Evolutionary conservation across 2,113 vertebrate species (phyloP).

Genomic region (Hoplias malabaricus): DNA sequence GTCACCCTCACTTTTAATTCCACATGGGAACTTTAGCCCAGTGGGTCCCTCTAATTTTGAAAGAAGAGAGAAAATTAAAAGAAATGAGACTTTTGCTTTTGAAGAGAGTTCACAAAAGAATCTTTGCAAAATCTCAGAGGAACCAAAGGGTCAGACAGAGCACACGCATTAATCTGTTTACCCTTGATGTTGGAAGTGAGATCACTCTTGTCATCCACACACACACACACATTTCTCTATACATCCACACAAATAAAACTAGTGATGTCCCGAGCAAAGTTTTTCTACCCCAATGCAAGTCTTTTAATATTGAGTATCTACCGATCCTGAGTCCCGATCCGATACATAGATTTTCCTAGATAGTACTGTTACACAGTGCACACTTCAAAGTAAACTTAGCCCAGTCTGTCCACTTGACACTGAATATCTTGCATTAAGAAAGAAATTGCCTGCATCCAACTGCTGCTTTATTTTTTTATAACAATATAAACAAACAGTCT

Average conservation of each 20-base stretch:
- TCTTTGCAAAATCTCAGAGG: background rate
- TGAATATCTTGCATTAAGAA: no score
- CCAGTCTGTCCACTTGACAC: no score
- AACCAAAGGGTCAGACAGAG: background rate
- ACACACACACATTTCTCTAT: constrained; percentile 12
- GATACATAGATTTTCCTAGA: no score
- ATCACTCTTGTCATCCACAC: constrained; percentile 16
- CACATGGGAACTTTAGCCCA: constrained; percentile 36
- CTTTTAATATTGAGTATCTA: no score
- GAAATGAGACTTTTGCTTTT: constrained; percentile 13
- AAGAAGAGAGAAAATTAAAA: background rate
- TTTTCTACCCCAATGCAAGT: no score
- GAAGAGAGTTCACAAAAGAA: background rate
- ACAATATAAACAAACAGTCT: no score
- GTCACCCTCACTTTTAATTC: constrained; percentile 15
- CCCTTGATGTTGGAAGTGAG: background rate
- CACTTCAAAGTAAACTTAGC: no score
- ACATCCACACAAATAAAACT: background rate
- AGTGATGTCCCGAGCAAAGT: no score
- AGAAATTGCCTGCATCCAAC: no score
- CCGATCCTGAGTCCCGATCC: no score
- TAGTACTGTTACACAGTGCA: no score
- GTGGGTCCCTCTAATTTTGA: constrained; percentile 23
- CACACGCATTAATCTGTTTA: constrained; percentile 17
- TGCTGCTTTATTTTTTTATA: no score